A percentile compares a stretch with the other conserved stretches of the same genome.
Evolutionary conservation across 2,888 invertebrate genomes (phyloP).

Genomic region (Chloroclystis v-ata): DNA sequence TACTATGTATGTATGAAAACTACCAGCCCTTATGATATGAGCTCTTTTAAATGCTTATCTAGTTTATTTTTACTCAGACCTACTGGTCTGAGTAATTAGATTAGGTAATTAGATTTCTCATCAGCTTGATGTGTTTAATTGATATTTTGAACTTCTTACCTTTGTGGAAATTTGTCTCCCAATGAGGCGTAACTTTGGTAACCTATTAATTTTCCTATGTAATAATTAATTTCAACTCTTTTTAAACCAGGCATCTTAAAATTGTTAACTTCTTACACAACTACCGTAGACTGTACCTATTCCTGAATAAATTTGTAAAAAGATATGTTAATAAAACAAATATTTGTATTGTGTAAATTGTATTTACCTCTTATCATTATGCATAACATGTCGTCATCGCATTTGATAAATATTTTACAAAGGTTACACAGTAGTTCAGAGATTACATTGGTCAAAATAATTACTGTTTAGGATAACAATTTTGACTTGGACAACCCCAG

Average conservation of each 20-base stretch:
- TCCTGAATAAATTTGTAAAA: no score
- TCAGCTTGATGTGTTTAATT: no score
- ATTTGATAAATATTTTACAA: conserved; percentile 72
- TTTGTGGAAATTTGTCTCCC: neutral
- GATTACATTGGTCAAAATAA: conserved; percentile 77
- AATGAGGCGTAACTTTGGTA: neutral
- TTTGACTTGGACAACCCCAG: conserved; percentile 24
- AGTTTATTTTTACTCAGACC: no score
- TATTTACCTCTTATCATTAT: conserved; percentile 75
- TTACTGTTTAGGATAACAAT: conserved; percentile 60
- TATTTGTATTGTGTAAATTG: conserved; percentile 70
- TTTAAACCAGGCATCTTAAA: neutral
- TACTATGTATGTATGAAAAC: no score
- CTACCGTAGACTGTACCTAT: no score
- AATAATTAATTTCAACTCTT: neutral
- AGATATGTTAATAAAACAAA: conserved; percentile 51
- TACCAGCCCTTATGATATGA: no score
- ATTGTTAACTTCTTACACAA: neutral
- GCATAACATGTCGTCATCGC: conserved; percentile 68
- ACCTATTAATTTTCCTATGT: neutral
- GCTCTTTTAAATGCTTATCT: no score
- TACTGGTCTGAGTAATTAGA: no score
- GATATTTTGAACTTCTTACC: no score
- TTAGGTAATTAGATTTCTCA: no score
- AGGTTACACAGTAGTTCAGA: conserved; percentile 71